Evolutionary conservation across 2,797 vertebrate species (phyloP), one percentile per base, ranked within the genome.

Genomic region (Spinus olivaceus): DNA sequence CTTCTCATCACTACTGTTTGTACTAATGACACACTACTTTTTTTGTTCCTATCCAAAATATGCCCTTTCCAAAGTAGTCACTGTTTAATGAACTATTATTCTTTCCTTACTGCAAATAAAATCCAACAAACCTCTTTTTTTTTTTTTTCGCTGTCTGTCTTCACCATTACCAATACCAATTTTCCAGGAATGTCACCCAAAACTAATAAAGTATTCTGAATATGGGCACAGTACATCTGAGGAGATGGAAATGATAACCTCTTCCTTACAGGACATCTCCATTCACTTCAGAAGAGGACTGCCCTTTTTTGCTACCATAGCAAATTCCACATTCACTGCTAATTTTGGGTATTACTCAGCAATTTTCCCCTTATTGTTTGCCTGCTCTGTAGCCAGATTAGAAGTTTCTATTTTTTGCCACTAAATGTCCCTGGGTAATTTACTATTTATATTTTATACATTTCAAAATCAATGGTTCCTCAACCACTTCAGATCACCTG

Each of bases 371-470:
- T 82, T 71, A 89, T 86, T 95, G 91, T 60, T 63, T 76, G 22
- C 32, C 54, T 63, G 65, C 54, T 87, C 74, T 70, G 46, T 37
- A 66, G 80, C 37, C 63, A 94, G 63, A 94, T 92, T 27, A 86
- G 64, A 94, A 92, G 72, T 81, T 86, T 90, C 89, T 94, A 88
- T 79, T 94, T 96, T 93, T 94, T 90, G 70, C 53, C 51, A 73
- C 32, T 79, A 69, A 92, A 72, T 39, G 37, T 90, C 73, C n/a
- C 80, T 41, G 66, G 16, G 41, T 50, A 73, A 79, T 91, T 70
- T 91, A 61, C 89, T 94, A 92, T 91, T 95, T 95, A 47, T 94
- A 85, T 59, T 88, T 94, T 46, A 70, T 77, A 87, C 53, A 81
- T 91, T 42, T 59, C 54, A 88, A 94, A 93, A 94, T 89, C 92